Evolutionary conservation across 2,113 vertebrate species (phyloP).

Genomic region (Phrynosoma platyrhinos): DNA sequence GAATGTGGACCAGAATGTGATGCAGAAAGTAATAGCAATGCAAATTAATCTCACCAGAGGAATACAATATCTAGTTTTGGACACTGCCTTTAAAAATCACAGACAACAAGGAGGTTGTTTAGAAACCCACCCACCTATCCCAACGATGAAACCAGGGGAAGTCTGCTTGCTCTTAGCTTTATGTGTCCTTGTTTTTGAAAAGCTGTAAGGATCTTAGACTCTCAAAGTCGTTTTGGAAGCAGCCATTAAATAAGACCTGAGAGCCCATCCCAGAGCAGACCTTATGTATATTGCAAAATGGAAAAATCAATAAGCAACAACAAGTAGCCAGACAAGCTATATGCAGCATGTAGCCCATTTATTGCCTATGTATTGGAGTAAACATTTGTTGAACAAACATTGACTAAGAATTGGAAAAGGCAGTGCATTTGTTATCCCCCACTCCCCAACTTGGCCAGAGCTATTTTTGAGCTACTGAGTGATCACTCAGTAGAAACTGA

Average conservation of each 20-base stretch:
- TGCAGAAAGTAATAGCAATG: no score
- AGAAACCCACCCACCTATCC: no score
- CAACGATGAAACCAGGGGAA: background rate
- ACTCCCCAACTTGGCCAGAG: background rate
- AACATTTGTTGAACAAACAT: background rate
- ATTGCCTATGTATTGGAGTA: background rate
- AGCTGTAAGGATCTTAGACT: background rate
- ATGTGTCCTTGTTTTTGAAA: background rate
- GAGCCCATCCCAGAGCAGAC: background rate
- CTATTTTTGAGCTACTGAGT: background rate
- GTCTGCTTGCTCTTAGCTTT: background rate
- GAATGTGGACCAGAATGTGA: no score
- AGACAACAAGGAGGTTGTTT: background rate
- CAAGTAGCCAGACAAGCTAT: background rate
- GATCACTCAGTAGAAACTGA: background rate
- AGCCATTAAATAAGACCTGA: background rate
- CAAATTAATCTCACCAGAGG: no score
- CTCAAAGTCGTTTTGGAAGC: background rate
- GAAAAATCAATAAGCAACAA: background rate
- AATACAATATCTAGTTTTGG: no score
- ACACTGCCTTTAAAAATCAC: no score
- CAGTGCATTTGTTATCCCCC: background rate
- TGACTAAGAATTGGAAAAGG: background rate
- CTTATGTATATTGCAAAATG: background rate
- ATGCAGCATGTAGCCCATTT: background rate